Evolutionary conservation across 2,888 invertebrate genomes (phyloP).

Genomic region (Thymelicus sylvestris): DNA sequence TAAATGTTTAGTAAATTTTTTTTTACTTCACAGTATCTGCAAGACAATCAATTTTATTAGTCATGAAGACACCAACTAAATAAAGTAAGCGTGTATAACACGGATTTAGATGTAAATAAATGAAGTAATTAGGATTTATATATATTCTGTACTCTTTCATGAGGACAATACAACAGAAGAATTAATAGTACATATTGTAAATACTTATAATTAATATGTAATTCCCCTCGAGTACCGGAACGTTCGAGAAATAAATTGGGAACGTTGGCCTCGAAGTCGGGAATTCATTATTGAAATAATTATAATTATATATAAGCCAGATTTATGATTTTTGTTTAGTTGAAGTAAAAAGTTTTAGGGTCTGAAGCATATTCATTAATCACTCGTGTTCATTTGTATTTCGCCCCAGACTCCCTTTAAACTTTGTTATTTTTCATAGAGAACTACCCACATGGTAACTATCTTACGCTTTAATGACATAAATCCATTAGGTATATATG

Average conservation of each 20-base stretch:
- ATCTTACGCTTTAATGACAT: slow-evolving; percentile 11
- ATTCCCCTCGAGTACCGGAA: slow-evolving; percentile 13
- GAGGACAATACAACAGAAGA: not conserved
- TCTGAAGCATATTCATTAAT: slow-evolving; percentile 18
- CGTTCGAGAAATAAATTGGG: slow-evolving; percentile 28
- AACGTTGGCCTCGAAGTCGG: slow-evolving; percentile 16
- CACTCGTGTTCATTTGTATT: slow-evolving; percentile 17
- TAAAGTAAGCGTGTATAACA: too few species aligned
- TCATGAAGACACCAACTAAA: too few species aligned
- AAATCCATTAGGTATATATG: slow-evolving; percentile 26
- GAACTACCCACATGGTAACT: slow-evolving; percentile 2
- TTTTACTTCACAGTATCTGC: too few species aligned
- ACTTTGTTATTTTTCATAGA: slow-evolving; percentile 4
- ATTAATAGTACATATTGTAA: too few species aligned
- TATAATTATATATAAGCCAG: slow-evolving; percentile 25
- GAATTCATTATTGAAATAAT: slow-evolving; percentile 32
- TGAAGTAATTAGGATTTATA: too few species aligned
- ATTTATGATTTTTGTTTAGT: slow-evolving; percentile 33
- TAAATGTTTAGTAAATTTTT: too few species aligned
- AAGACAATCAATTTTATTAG: too few species aligned
- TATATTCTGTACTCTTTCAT: not conserved
- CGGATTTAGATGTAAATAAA: too few species aligned
- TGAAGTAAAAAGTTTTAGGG: slow-evolving; percentile 14
- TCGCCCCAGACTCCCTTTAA: not conserved
- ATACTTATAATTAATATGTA: not conserved